phyloP scores from a whole-genome alignment of 2,113 vertebrate genomes.

The Eudyptes chrysolophus region DNA sequence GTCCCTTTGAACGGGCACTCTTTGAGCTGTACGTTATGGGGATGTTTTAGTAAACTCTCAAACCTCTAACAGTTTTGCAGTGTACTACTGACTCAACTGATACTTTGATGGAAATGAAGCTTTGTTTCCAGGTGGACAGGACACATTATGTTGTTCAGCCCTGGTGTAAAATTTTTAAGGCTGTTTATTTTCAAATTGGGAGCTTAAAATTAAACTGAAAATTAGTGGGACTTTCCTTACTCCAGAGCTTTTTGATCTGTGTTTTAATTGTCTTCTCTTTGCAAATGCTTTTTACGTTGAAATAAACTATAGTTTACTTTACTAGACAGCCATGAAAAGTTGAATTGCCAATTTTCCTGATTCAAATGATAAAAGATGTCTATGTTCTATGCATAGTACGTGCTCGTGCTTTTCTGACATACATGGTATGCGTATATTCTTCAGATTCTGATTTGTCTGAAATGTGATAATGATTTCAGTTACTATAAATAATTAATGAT shows the following conservation, averaged over 20 bases:
- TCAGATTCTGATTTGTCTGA: neutral
- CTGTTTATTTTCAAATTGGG: neutral
- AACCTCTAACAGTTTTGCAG: neutral
- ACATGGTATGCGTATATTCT: neutral
- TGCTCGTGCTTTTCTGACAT: neutral
- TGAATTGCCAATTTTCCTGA: neutral
- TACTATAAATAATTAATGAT: neutral
- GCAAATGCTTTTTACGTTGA: neutral
- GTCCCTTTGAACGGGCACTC: neutral
- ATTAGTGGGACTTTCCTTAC: neutral
- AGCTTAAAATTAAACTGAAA: neutral
- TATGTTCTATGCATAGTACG: neutral
- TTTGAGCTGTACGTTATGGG: neutral
- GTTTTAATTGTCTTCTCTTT: neutral
- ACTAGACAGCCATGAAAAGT: neutral
- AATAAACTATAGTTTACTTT: neutral
- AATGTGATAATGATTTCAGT: neutral
- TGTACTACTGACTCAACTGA: neutral
- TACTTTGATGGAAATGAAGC: neutral
- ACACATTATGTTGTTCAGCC: neutral
- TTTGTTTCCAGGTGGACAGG: neutral
- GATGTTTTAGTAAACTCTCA: neutral
- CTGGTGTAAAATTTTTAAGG: neutral
- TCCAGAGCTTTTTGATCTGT: neutral
- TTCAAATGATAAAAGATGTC: neutral